Base-by-base conservation (phyloP, 2,113 vertebrate genomes). In the Numenius arquata region DNA sequence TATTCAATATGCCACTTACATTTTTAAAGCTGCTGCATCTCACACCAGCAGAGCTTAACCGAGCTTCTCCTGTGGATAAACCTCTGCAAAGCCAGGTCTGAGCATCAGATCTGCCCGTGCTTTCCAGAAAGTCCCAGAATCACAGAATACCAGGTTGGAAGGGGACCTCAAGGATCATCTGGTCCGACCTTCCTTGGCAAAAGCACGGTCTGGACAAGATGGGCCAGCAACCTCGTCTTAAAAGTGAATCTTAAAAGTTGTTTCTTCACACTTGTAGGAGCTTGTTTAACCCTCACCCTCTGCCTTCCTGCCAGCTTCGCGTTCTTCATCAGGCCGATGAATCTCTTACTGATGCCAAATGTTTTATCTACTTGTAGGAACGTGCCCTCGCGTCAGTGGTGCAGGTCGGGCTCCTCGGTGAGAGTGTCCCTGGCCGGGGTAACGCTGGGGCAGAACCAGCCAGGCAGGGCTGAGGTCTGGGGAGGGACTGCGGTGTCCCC, bases 351-450 rank as follows among this genome's bases (percentile, higher is more conserved):
- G 38, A 8, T 9, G 3, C 14, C 29, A 26, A 5, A 6, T 4
- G 10, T 22, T 74, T 21, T 8, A 11, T 47, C 25, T 43, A 4
- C 20, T 6, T 10, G 45, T 8, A 17, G 9, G 1, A 17, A 15
- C 2, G 4, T 22, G 11, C 16, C 29, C 62, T 12, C 4, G 1
- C 0, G 0, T 12, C 67, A 18, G 68, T 12, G 4, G 30, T 6
- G 23, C 23, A 1, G 2, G 45, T 5, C 50, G 17, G 40, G 50
- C 73, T 90, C 48, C 65, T 61, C 34, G 0, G 5, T 14, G 50
- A 41, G 62, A 10, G 4, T 6, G 5, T 13, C 73, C 53, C 73
- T 56, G 7, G 1, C 36, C 15, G 75, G 43, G 30, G 19, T 63
- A 4, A 34, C 43, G 27, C 66, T 5, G 50, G 3, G 70, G 79